phyloP scores from a whole-genome alignment of 2,888 invertebrate species.

The Metacarcinus magister region DNA sequence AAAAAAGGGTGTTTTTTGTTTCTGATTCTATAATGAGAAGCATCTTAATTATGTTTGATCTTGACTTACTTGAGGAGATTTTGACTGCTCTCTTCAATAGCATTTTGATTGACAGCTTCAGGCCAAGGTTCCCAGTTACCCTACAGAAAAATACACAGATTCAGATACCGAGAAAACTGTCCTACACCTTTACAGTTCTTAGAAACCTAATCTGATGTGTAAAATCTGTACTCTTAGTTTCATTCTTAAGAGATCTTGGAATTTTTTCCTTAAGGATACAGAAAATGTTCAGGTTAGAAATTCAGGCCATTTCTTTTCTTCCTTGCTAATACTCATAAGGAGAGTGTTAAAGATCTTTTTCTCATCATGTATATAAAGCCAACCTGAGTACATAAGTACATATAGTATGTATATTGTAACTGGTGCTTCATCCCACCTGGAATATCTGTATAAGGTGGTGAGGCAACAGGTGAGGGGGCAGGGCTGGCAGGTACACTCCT shows the following conservation, averaged over 20 bases:
- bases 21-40: background rate
- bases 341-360: background rate
- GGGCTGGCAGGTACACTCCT: conserved; percentile 88
- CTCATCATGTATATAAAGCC: background rate
- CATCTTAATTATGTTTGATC: background rate
- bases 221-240: background rate
- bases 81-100: conserved; percentile 48
- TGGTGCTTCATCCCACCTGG: conserved; percentile 84
- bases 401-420: background rate
- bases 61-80: conserved; percentile 75
- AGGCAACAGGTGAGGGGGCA: conserved; percentile 91
- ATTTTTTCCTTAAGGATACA: too few relatives aligned
- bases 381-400: background rate
- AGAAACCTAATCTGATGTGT: background rate
- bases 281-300: too few relatives aligned
- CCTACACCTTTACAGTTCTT: background rate
- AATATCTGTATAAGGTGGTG: conserved; percentile 88
- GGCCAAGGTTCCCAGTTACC: conserved; percentile 79
- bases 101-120: conserved; percentile 69
- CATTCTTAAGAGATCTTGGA: too few relatives aligned
- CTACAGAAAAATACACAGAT: background rate
- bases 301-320: too few relatives aligned
- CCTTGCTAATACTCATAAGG: too few relatives aligned
- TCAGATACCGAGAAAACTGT: background rate
- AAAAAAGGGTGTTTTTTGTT: background rate